These are phyloP conservation scores for Alosa sapidissima DNA, from an alignment of 2,797 vertebrate species.

Conservation along the genomic window DNA sequence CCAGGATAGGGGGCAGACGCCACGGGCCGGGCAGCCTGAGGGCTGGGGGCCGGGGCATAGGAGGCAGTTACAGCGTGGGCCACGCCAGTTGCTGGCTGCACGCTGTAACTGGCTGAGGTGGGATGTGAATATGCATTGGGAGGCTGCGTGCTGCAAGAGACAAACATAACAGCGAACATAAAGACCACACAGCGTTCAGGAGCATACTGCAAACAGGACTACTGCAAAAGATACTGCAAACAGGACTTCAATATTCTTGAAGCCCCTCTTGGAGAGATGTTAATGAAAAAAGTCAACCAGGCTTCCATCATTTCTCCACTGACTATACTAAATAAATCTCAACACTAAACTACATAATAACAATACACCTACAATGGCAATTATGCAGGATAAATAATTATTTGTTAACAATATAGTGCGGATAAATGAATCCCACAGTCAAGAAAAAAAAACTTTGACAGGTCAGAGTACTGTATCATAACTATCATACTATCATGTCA, in stretches of 20 bases:
- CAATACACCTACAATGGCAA: not conserved
- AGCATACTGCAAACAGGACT: not conserved
- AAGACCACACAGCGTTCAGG: not conserved
- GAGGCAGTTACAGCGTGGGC: conserved; percentile 69
- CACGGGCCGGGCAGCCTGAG: conserved; percentile 61
- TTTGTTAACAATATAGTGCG: too few relatives aligned
- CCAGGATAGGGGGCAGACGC: conserved; percentile 61
- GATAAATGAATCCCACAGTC: not conserved
- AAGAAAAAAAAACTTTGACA: not conserved
- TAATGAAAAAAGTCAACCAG: not conserved
- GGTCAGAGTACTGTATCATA: not conserved
- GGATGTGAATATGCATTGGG: conserved; percentile 69
- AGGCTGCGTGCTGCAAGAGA: conserved; percentile 66
- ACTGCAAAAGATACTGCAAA: too few relatives aligned
- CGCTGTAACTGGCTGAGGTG: conserved; percentile 67
- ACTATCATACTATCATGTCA: too few relatives aligned
- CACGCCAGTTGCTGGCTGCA: conserved; percentile 65
- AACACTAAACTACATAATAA: not conserved
- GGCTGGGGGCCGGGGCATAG: conserved; percentile 63
- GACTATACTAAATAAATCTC: not conserved
- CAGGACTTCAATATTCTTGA: not conserved
- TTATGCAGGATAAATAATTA: too few relatives aligned
- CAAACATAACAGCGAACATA: not conserved
- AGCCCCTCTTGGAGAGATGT: not conserved
- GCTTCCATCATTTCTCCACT: not conserved